Evolutionary conservation across 2,113 vertebrate species (phyloP).

Genomic region (Girardinichthys multiradiatus): DNA sequence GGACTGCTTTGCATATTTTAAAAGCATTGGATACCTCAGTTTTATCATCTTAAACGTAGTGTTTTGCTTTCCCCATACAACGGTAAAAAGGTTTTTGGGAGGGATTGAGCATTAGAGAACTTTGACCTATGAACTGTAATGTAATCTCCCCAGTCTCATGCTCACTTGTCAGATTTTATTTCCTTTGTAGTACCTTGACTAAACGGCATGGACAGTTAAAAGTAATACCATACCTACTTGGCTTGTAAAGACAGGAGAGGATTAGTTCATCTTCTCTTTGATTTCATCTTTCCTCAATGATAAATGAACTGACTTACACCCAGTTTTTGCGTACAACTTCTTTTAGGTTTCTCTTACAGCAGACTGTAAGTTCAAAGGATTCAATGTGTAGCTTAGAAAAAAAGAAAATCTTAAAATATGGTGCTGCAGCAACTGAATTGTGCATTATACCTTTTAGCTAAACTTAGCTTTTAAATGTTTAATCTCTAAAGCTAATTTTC

Average conservation of each 20-base stretch:
- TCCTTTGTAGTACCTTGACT: constrained; percentile 38
- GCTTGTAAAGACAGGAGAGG: constrained; percentile 46
- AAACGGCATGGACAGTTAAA: constrained; percentile 31
- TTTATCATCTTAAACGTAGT: constrained; percentile 66
- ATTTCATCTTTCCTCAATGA: constrained; percentile 40
- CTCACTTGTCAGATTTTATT: constrained; percentile 54
- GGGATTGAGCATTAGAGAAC: constrained; percentile 65
- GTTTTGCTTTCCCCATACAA: constrained; percentile 58
- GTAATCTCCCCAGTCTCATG: constrained; percentile 66
- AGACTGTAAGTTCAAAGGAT: constrained; percentile 26
- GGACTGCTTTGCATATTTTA: constrained; percentile 81
- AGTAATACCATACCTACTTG: constrained; percentile 40
- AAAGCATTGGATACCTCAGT: constrained; percentile 56
- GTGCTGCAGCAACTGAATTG: constrained; percentile 8
- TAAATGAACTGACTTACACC: constrained; percentile 51
- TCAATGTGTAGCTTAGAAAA: constrained; percentile 25
- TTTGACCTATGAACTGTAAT: constrained; percentile 68
- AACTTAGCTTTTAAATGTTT: neutral
- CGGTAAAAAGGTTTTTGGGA: constrained; percentile 62
- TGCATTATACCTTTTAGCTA: neutral
- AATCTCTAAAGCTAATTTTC: neutral
- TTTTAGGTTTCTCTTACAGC: constrained; percentile 17
- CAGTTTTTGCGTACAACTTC: constrained; percentile 44
- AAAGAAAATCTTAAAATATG: neutral
- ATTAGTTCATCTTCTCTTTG: constrained; percentile 46